phyloP scores from a whole-genome alignment of 2,888 invertebrate species.

The Leptopilina myrica region DNA sequence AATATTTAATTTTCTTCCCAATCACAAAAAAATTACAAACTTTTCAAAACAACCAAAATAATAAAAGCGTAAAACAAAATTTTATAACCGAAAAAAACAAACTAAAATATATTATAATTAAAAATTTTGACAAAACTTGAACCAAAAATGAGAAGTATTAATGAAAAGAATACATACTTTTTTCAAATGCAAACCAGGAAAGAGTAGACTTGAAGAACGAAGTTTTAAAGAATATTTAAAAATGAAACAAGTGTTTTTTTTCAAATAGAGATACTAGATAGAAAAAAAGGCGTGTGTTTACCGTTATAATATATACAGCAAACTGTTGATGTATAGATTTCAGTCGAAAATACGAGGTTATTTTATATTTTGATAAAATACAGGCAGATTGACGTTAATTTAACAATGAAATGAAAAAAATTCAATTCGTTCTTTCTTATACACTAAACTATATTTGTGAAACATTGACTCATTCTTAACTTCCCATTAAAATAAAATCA shows the following conservation, averaged over 20 bases:
- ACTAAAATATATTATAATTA: too few relatives aligned
- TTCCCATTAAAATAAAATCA: neutral
- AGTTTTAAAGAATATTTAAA: too few relatives aligned
- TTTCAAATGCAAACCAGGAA: too few relatives aligned
- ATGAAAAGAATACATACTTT: too few relatives aligned
- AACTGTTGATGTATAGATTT: neutral
- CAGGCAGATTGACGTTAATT: neutral
- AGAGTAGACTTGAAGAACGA: neutral
- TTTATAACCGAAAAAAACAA: too few relatives aligned
- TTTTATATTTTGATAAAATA: neutral
- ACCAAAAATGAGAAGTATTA: too few relatives aligned
- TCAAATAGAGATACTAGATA: neutral
- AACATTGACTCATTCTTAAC: slow-evolving; percentile 15
- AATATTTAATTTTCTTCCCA: too few relatives aligned
- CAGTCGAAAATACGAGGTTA: neutral
- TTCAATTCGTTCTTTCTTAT: neutral
- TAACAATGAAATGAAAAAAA: neutral
- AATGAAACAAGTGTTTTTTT: neutral
- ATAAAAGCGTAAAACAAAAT: too few relatives aligned
- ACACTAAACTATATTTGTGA: neutral
- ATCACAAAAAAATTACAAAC: too few relatives aligned
- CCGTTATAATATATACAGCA: slow-evolving; percentile 39
- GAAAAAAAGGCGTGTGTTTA: slow-evolving; percentile 42
- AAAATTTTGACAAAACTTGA: too few relatives aligned
- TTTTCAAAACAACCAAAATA: too few relatives aligned